These are phyloP conservation scores for Eilema depressum DNA, from an alignment of 2,888 invertebrate genomes.

Conservation along the genomic window DNA sequence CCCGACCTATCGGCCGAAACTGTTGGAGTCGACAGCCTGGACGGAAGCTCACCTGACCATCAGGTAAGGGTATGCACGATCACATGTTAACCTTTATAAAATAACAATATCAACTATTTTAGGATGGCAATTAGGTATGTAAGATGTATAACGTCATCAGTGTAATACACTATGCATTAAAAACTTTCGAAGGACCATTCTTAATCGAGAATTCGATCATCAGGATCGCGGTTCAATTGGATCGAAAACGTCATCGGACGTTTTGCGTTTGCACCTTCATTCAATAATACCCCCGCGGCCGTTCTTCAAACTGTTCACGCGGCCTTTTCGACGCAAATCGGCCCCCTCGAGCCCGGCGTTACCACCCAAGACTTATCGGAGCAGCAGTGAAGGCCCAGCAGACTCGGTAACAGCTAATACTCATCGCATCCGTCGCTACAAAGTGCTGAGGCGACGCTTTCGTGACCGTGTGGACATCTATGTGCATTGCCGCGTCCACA, in stretches of 20 bases:
- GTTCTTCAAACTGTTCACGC: constrained; percentile 89
- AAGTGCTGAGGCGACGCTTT: constrained; percentile 75
- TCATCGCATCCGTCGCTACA: constrained; percentile 72
- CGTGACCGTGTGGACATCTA: constrained; percentile 80
- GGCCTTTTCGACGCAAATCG: constrained; percentile 90
- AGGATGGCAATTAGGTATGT: not conserved
- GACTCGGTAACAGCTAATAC: constrained; percentile 80
- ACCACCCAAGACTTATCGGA: constrained; percentile 84
- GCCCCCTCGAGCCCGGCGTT: constrained; percentile 89
- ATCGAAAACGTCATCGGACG: constrained; percentile 82
- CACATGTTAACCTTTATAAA: constrained; percentile 1
- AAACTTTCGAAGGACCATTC: not conserved
- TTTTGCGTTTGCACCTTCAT: constrained; percentile 86
- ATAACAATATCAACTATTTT: not conserved
- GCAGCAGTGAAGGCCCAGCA: constrained; percentile 83
- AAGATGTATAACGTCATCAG: no score
- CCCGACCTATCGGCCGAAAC: constrained; percentile 94
- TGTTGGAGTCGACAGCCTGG: constrained; percentile 87
- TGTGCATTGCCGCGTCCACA: constrained; percentile 80
- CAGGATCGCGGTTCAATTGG: constrained; percentile 86
- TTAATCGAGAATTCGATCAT: constrained; percentile 54
- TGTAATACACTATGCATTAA: not conserved
- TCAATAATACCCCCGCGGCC: constrained; percentile 86
- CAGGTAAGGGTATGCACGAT: constrained; percentile 79
- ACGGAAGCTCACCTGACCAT: constrained; percentile 89